These are phyloP conservation scores for Drosophila mimica DNA, from an alignment of 2,888 invertebrate species.

Conservation along the genomic window DNA sequence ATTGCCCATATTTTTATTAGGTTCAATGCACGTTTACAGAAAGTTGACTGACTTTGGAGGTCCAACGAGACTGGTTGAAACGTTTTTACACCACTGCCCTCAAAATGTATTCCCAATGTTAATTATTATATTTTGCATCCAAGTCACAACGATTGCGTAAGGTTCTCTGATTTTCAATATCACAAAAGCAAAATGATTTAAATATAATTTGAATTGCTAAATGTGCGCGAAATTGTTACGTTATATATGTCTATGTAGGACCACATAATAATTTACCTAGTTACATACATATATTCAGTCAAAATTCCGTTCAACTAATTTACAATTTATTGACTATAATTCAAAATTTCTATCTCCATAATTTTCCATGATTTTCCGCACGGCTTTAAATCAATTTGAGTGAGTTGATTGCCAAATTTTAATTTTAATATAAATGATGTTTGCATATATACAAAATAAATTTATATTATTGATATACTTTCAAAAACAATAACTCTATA, in stretches of 20 bases:
- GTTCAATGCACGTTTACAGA: constrained; percentile 59
- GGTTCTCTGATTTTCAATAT: neutral
- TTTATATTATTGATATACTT: neutral
- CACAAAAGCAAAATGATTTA: neutral
- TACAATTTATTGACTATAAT: neutral
- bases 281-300: neutral
- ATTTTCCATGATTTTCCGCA: neutral
- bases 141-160: neutral
- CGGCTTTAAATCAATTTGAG: neutral
- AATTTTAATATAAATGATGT: neutral
- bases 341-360: neutral
- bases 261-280: no score
- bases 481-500: neutral
- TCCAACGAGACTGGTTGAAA: constrained; percentile 10
- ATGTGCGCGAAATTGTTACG: no score
- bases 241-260: no score
- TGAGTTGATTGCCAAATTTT: neutral
- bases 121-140: constrained; percentile 13
- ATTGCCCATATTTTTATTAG: neutral
- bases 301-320: neutral
- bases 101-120: constrained; percentile 12
- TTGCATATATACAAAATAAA: neutral
- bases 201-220: neutral
- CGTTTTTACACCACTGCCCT: constrained; percentile 4
- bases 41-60: constrained; percentile 36